These are phyloP conservation scores for Hoplostethus mediterraneus DNA, from an alignment of 2,797 vertebrate species.

Conservation along the genomic window DNA sequence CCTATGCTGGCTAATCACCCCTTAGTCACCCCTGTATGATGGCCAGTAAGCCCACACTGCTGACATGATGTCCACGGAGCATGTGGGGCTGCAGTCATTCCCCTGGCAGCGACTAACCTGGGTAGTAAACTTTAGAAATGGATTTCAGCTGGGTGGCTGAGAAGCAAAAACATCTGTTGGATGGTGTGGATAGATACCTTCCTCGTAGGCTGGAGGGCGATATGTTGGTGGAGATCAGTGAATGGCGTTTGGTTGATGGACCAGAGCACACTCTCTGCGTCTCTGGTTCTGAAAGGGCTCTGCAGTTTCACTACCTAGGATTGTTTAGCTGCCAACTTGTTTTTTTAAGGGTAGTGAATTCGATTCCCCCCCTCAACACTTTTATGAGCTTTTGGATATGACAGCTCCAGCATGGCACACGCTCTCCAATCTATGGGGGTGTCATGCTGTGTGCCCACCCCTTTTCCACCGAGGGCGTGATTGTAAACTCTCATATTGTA, in stretches of 20 bases:
- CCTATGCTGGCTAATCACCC: not conserved
- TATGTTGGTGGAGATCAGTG: not conserved
- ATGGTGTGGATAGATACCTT: not conserved
- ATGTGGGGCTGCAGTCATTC: not conserved
- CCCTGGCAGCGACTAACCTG: not conserved
- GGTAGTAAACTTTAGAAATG: not conserved
- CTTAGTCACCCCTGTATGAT: not conserved
- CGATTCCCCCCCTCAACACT: no score
- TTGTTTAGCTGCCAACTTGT: not conserved
- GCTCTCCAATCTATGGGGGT: not conserved
- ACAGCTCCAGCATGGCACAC: not conserved
- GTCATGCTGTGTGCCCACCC: not conserved
- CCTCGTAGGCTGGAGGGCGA: not conserved
- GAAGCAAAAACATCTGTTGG: not conserved
- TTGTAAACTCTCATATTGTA: not conserved
- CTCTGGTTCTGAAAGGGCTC: not conserved
- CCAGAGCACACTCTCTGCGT: not conserved
- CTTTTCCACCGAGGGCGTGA: not conserved
- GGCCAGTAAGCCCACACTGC: not conserved
- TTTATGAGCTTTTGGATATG: not conserved
- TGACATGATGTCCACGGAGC: not conserved
- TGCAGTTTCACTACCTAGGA: not conserved
- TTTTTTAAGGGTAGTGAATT: not conserved
- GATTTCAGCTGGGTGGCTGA: not conserved
- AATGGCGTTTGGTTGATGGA: conserved; percentile 1